Conservation (phyloP, 30 jellyfish, hydroid and myxozoan genomes). For the Turritopsis rubra region DNA sequence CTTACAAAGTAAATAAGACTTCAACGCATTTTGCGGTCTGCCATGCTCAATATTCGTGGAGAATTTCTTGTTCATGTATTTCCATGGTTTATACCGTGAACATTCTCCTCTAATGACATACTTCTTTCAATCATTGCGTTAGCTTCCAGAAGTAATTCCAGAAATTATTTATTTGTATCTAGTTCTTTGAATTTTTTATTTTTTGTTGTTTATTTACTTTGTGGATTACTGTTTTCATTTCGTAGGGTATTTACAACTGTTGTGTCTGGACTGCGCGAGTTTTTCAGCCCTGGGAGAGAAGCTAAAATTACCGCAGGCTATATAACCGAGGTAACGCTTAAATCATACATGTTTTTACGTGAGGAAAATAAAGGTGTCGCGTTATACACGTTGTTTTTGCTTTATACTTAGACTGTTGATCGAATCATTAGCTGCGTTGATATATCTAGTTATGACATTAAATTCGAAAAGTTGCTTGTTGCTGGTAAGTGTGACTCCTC, state of each 20-base stretch:
- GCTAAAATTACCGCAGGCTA: slow-evolving; percentile 42
- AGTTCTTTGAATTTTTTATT: too few species aligned
- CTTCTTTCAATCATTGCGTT: too few species aligned
- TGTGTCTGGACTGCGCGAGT: slow-evolving; percentile 78
- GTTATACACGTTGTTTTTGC: not conserved
- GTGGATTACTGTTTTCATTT: too few species aligned
- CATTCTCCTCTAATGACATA: too few species aligned
- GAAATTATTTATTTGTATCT: too few species aligned
- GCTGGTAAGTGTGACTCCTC: slow-evolving; percentile 37
- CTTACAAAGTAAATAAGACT: slow-evolving; percentile 52
- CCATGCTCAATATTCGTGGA: not conserved
- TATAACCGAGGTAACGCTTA: slow-evolving; percentile 69
- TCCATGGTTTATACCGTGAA: too few species aligned
- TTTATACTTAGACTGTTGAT: slow-evolving; percentile 52
- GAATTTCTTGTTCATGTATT: too few species aligned
- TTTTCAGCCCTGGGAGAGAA: slow-evolving; percentile 76
- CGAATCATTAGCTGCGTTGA: slow-evolving; percentile 70
- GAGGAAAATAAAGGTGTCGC: not conserved
- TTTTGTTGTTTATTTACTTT: too few species aligned
- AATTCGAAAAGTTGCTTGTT: slow-evolving; percentile 50
- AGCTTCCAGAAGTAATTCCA: too few species aligned
- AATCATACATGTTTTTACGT: not conserved
- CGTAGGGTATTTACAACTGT: slow-evolving; percentile 82
- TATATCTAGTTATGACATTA: slow-evolving; percentile 37
- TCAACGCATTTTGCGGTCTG: not conserved